Percentiles rank a stretch among this genome's conserved stretches.
Evolutionary conservation across 2,113 vertebrate species (phyloP).

Genomic region (Microtus pennsylvanicus): DNA sequence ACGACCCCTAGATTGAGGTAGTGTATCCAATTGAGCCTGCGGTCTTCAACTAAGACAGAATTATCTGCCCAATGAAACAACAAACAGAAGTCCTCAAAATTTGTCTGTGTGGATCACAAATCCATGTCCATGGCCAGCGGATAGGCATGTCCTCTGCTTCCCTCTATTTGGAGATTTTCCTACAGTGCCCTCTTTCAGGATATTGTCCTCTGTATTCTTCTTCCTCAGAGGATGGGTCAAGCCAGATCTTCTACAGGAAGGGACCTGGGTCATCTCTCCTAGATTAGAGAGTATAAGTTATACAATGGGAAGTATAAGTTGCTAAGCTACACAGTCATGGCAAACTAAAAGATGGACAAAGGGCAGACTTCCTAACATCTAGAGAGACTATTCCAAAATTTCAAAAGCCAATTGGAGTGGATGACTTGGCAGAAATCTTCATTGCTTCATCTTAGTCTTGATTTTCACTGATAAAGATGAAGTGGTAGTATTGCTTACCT

Average conservation of each 20-base stretch:
- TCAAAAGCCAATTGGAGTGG: neutral
- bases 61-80: neutral
- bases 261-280: neutral
- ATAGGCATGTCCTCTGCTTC: neutral
- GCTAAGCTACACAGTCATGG: neutral
- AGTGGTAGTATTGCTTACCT: conserved; percentile 6
- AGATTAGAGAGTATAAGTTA: too few relatives aligned
- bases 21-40: neutral
- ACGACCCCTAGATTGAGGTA: neutral
- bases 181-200: neutral
- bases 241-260: neutral
- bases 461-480: neutral
- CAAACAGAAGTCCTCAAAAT: neutral
- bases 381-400: neutral
- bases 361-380: neutral
- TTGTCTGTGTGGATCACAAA: neutral
- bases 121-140: neutral
- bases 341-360: neutral
- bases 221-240: neutral
- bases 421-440: neutral
- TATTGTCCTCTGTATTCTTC: neutral
- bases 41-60: neutral
- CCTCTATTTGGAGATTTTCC: neutral
- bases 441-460: neutral
- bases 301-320: neutral